A percentile compares a stretch with the other conserved stretches of the same genome.
Evolutionary conservation across 2,888 invertebrate genomes (phyloP).

Genomic region (Andrena marginata): DNA sequence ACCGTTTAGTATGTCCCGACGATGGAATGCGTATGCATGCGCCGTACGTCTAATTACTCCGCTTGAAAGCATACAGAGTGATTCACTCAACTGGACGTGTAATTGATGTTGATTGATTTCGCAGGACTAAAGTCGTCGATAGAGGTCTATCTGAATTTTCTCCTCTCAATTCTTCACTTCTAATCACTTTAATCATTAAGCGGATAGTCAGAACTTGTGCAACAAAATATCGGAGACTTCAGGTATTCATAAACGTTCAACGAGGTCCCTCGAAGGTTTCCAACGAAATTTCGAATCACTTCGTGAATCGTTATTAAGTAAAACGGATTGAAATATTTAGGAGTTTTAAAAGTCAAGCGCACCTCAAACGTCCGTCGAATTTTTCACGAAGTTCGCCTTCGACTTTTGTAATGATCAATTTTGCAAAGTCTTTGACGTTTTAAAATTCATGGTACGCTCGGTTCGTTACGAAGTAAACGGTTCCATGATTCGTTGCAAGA

Average conservation of each 20-base stretch:
- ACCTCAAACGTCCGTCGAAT: conserved; percentile 31
- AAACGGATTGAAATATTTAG: conserved; percentile 50
- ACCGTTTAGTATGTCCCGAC: conserved; percentile 42
- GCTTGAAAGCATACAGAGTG: background rate
- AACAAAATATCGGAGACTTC: conserved; percentile 10
- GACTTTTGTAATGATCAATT: conserved; percentile 24
- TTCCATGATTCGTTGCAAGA: background rate
- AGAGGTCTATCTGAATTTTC: background rate
- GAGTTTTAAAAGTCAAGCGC: conserved; percentile 17
- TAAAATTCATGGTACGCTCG: background rate
- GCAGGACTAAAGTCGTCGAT: background rate
- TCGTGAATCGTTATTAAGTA: conserved; percentile 26
- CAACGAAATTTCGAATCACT: conserved; percentile 38
- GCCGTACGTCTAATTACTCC: conserved; percentile 8
- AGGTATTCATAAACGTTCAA: conserved; percentile 38
- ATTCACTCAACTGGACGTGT: conserved; percentile 3
- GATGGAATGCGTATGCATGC: conserved; percentile 30
- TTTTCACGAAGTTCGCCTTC: conserved; percentile 12
- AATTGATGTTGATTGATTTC: background rate
- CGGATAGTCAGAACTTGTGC: background rate
- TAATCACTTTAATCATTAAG: background rate
- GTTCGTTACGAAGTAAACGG: background rate
- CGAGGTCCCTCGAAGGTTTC: conserved; percentile 3
- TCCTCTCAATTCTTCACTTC: background rate
- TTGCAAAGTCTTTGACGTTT: background rate